Percentiles rank a stretch among this genome's conserved stretches.
Evolutionary conservation across 37 sponge, comb jelly and placozoan genomes (phyloP).

Genomic region (Haliclona indistincta): DNA sequence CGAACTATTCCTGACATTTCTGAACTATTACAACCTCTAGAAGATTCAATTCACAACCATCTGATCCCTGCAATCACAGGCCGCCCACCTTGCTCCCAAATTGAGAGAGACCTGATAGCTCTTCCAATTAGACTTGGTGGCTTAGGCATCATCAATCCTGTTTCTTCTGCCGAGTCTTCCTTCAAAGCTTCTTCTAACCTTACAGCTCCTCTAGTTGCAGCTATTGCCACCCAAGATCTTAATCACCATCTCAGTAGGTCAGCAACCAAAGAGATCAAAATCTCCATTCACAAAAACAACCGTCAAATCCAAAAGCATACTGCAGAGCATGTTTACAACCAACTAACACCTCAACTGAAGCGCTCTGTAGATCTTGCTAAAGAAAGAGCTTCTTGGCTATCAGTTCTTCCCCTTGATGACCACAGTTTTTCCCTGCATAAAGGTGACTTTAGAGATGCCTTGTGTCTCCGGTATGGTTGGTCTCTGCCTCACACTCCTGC

Average conservation of each 20-base stretch:
- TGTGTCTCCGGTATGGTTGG: too few species aligned
- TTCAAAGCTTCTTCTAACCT: background rate
- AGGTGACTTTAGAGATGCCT: too few species aligned
- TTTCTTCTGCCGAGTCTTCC: background rate
- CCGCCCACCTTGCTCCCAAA: background rate
- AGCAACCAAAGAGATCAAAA: background rate
- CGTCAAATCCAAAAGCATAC: background rate
- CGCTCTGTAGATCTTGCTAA: slow-evolving; percentile 32
- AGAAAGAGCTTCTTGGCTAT: slow-evolving; percentile 23
- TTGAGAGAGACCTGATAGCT: slow-evolving; percentile 4
- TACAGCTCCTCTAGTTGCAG: slow-evolving; percentile 10
- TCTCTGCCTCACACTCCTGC: slow-evolving; percentile 6
- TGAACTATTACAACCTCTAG: slow-evolving; percentile 28
- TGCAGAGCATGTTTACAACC: slow-evolving; percentile 3
- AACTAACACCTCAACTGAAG: slow-evolving; percentile 13
- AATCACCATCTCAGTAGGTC: background rate
- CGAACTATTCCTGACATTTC: too few species aligned
- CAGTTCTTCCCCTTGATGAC: slow-evolving; percentile 14
- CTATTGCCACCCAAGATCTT: background rate
- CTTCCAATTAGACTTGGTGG: slow-evolving; percentile 17
- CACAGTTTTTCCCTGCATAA: slow-evolving; percentile 26
- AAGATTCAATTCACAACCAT: background rate
- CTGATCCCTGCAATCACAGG: slow-evolving; percentile 23
- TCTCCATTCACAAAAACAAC: slow-evolving; percentile 6
- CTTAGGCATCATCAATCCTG: slow-evolving; percentile 1